phyloP scores from a whole-genome alignment of 1,140 invertebrate species.

The Spodoptera frugiperda region DNA sequence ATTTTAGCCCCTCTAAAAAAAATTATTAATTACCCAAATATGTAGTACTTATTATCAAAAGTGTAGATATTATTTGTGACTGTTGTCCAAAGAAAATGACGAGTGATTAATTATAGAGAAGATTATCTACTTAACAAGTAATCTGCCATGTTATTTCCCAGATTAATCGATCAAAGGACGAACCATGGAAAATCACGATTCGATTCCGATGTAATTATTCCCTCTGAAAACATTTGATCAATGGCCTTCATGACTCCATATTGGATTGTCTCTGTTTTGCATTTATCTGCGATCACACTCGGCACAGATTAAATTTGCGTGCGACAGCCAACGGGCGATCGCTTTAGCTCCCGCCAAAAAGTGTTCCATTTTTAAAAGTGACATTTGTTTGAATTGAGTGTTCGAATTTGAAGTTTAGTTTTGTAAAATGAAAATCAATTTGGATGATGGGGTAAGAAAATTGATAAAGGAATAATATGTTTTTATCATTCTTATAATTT shows the following conservation, averaged over 20 bases:
- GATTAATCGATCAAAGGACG: background rate
- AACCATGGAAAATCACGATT: constrained; percentile 23
- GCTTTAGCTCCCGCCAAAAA: constrained; percentile 3
- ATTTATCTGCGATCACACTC: constrained; percentile 13
- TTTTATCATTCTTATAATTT: too few species aligned
- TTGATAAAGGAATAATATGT: background rate
- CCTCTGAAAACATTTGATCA: constrained; percentile 15
- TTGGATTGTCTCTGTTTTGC: constrained; percentile 38
- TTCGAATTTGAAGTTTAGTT: background rate
- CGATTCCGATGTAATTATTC: constrained; percentile 34
- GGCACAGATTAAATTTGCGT: constrained; percentile 28
- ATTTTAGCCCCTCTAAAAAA: too few species aligned
- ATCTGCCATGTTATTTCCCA: background rate
- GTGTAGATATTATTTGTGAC: too few species aligned
- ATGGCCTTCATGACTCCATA: constrained; percentile 37
- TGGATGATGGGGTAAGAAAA: constrained; percentile 40
- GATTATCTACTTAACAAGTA: background rate
- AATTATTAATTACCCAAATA: too few species aligned
- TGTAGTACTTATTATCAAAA: too few species aligned
- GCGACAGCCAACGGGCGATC: constrained; percentile 18
- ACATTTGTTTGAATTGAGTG: background rate
- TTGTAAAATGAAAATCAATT: constrained; percentile 34
- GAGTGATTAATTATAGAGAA: background rate
- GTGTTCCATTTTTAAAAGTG: constrained; percentile 23
- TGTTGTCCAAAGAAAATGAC: too few species aligned